Evolutionary conservation across 2,888 invertebrate species (phyloP).

Genomic region (Ormia ochracea): DNA sequence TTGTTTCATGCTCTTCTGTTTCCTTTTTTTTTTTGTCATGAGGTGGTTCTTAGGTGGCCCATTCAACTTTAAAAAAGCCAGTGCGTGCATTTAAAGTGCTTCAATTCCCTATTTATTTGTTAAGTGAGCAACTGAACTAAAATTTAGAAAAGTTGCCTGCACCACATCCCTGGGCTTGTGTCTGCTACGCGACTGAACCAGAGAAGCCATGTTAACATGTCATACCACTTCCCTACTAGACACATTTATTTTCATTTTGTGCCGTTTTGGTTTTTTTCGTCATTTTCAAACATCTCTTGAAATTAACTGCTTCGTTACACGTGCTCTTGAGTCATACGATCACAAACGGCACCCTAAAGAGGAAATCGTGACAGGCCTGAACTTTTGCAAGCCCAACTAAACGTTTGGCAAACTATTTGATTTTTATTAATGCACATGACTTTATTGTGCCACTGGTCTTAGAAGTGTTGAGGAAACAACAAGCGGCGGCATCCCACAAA

Average conservation of each 20-base stretch:
- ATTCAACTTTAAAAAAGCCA: constrained; percentile 41
- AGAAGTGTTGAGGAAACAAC: too few species aligned
- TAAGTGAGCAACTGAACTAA: constrained; percentile 38
- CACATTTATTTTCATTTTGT: constrained; percentile 47
- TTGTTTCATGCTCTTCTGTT: constrained; percentile 38
- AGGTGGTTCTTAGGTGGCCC: constrained; percentile 39
- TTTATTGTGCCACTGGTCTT: too few species aligned
- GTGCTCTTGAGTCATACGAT: constrained; percentile 44
- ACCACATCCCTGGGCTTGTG: background rate
- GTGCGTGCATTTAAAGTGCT: constrained; percentile 50
- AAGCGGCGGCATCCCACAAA: too few species aligned
- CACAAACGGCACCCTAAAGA: background rate
- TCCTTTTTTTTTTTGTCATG: too few species aligned
- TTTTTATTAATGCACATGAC: too few species aligned
- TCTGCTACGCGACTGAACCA: constrained; percentile 5
- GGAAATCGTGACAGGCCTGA: background rate
- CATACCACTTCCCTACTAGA: constrained; percentile 27
- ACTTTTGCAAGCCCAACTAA: too few species aligned
- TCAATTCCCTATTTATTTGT: constrained; percentile 37
- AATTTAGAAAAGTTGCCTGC: background rate
- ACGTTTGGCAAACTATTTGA: too few species aligned
- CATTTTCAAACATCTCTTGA: constrained; percentile 43
- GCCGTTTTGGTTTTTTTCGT: background rate
- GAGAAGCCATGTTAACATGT: constrained; percentile 30
- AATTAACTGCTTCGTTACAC: constrained; percentile 57